Evolutionary conservation across 1,140 invertebrate genomes (phyloP), one percentile per base, ranked within the genome.

Genomic region (Bombus fervidus): DNA sequence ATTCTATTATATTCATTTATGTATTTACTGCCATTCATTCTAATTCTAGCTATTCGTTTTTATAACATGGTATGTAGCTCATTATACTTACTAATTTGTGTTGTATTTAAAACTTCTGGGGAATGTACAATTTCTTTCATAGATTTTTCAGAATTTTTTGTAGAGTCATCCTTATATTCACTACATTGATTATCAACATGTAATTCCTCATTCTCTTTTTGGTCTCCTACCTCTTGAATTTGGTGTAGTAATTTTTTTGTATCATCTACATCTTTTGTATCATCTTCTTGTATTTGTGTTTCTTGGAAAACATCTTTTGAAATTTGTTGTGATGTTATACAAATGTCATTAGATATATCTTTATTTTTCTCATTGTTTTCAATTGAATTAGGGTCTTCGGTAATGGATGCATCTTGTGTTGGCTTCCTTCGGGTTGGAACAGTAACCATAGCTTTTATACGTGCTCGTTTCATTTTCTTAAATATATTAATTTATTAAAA

Each of bases 381-480:
- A 75, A 31, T 74, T 81, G 39, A 28, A 64, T 79, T 41, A n/a
- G 64, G 64, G 25, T 13, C 74, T 79, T 79, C 88, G 90, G 88
- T 34, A 89, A 87, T 1, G 82, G 86, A 15, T 89, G 39, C 84
- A 85, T 91, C 89, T 68, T 91, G 92, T 10, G 66, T 22, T 81
- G 80, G 69, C 79, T 93, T 94, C 75, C 94, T 91, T 53, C 94
- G 88, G 39, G 94, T 80, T 74, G 94, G 94, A 66, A 95, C 92
- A 85, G 95, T 95, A 53, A 95, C 96, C 85, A 95, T 86, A 57
- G 95, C 95, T 90, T 96, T 96, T 86, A 96, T 95, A 84, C 96
- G 93, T 72, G 95, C 93, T 83, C 96, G 90, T 87, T 95, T 93
- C 94, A 95, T 95, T 69, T 86, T 66, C 89, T 68, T 66, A 18